Evolutionary conservation across 2,113 vertebrate species (phyloP).

Genomic region (Rhabdomys dilectus): DNA sequence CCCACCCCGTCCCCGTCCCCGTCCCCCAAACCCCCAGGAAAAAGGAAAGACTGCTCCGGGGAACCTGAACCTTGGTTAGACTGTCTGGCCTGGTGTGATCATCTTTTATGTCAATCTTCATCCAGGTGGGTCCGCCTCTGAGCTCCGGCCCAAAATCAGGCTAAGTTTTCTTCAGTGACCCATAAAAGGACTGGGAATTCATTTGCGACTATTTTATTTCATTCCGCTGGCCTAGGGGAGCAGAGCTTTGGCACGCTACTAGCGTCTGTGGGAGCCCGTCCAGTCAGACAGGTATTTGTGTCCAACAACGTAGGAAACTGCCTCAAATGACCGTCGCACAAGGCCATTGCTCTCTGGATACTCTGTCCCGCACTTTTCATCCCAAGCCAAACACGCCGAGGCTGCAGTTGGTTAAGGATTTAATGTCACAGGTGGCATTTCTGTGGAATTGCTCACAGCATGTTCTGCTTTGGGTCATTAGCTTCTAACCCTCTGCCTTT

Average conservation of each 20-base stretch:
- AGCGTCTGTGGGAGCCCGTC: background rate
- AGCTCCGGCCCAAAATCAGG: background rate
- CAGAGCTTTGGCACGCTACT: background rate
- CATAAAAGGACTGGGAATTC: background rate
- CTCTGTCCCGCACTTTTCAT: background rate
- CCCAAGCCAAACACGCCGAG: background rate
- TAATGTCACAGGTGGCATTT: background rate
- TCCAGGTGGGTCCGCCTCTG: background rate
- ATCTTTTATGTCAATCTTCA: background rate
- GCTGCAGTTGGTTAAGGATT: background rate
- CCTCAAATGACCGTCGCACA: background rate
- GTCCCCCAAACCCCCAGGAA: background rate
- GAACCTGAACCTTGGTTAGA: background rate
- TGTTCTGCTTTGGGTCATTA: slow-evolving; percentile 47
- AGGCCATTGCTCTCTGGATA: background rate
- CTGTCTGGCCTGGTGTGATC: background rate
- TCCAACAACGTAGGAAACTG: background rate
- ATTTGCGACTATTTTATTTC: background rate
- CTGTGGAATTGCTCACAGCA: background rate
- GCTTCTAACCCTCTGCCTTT: background rate
- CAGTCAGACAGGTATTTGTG: background rate
- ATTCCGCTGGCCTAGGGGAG: background rate
- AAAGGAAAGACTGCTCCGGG: too few species aligned
- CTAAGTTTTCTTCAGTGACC: background rate
- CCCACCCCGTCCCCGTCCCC: too few species aligned